A percentile compares a stretch with the other conserved stretches of the same genome.
Evolutionary conservation across 1,140 invertebrate genomes (phyloP).

Genomic region (Leptonema lineaticorne): DNA sequence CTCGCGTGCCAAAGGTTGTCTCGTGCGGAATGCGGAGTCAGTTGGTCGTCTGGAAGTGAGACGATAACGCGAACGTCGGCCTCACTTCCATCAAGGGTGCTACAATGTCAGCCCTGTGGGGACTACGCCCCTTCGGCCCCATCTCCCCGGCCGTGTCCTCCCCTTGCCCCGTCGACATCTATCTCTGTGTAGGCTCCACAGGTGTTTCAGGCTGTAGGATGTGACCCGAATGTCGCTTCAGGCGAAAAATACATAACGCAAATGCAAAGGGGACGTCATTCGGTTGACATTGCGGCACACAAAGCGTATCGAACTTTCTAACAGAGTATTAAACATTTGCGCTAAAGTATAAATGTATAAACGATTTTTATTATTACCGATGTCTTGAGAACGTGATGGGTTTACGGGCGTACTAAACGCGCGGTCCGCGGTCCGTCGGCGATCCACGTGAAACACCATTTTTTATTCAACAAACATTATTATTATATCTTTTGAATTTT

Average conservation of each 20-base stretch:
- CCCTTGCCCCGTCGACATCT: too few relatives aligned
- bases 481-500: too few relatives aligned
- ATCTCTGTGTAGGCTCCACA: too few relatives aligned
- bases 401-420: too few relatives aligned
- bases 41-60: neutral
- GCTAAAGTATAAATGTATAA: too few relatives aligned
- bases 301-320: too few relatives aligned
- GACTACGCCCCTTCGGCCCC: neutral
- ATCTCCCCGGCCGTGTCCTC: neutral
- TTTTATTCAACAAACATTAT: too few relatives aligned
- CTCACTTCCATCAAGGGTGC: neutral
- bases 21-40: neutral
- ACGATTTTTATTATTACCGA: too few relatives aligned
- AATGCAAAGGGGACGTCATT: constrained; percentile 6
- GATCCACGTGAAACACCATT: too few relatives aligned
- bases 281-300: constrained; percentile 2
- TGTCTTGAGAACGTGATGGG: too few relatives aligned
- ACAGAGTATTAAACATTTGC: too few relatives aligned
- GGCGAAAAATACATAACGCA: neutral
- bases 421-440: too few relatives aligned
- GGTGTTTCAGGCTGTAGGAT: neutral
- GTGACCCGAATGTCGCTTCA: neutral
- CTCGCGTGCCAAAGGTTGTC: neutral
- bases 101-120: neutral
- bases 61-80: neutral